These are phyloP conservation scores for Saturnia pavonia DNA, from an alignment of 2,888 invertebrate species.

Conservation along the genomic window DNA sequence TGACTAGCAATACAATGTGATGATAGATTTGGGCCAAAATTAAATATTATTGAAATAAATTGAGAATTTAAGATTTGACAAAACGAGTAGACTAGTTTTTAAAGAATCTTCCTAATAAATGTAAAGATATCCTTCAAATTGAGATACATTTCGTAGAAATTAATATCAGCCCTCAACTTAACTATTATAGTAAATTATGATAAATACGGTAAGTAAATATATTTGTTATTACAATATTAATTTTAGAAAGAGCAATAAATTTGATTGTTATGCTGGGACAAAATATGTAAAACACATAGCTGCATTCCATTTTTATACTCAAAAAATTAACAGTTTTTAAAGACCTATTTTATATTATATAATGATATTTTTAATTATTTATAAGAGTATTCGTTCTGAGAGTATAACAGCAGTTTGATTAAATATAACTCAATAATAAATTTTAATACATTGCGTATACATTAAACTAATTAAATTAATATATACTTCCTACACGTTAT, in stretches of 20 bases:
- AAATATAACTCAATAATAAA: slow-evolving; percentile 21
- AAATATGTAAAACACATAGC: background rate
- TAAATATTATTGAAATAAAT: background rate
- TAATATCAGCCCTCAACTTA: background rate
- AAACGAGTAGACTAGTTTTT: background rate
- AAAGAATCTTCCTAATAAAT: background rate
- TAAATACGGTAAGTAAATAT: background rate
- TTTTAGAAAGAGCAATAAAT: background rate
- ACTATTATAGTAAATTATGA: background rate
- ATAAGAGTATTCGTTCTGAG: slow-evolving; percentile 11
- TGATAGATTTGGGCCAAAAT: background rate
- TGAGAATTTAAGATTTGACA: background rate
- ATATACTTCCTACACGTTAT: slow-evolving; percentile 21
- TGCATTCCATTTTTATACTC: background rate
- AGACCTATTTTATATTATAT: background rate
- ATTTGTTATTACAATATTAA: background rate
- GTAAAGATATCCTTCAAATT: background rate
- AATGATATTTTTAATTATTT: background rate
- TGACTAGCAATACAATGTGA: slow-evolving; percentile 4
- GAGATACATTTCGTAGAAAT: background rate
- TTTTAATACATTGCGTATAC: slow-evolving; percentile 21
- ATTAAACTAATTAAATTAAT: slow-evolving; percentile 22
- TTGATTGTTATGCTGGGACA: background rate
- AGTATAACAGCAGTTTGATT: slow-evolving; percentile 25
- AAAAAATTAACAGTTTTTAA: background rate